Evolutionary conservation across 2,888 invertebrate species (phyloP).

Genomic region (Synanthedon andrenaeformis): DNA sequence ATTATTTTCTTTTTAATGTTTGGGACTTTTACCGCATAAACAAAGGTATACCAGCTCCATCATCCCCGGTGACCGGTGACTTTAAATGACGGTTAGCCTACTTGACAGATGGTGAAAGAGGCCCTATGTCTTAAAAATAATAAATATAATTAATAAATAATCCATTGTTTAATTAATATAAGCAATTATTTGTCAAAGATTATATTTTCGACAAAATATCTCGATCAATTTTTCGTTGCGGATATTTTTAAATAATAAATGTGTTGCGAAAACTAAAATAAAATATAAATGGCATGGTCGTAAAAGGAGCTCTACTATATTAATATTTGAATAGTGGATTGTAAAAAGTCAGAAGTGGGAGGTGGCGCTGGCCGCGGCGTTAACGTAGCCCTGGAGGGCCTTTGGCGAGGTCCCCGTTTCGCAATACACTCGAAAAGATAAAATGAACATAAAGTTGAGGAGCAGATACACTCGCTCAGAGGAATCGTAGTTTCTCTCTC

Average conservation of each 20-base stretch:
- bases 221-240: too few relatives aligned
- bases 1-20: too few relatives aligned
- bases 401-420: slow-evolving; percentile 57
- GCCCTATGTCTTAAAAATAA: too few relatives aligned
- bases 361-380: slow-evolving; percentile 43
- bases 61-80: too few relatives aligned
- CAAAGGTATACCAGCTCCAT: too few relatives aligned
- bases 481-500: slow-evolving; percentile 64
- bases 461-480: slow-evolving; percentile 62
- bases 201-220: too few relatives aligned
- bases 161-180: too few relatives aligned
- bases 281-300: slow-evolving; percentile 25
- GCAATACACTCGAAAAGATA: slow-evolving; percentile 68
- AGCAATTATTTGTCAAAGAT: too few relatives aligned
- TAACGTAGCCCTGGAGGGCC: slow-evolving; percentile 66
- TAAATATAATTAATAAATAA: too few relatives aligned
- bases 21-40: too few relatives aligned
- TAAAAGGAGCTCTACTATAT: slow-evolving; percentile 23
- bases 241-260: slow-evolving; percentile 12
- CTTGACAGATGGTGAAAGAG: too few relatives aligned
- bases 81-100: too few relatives aligned
- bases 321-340: slow-evolving; percentile 62
- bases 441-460: slow-evolving; percentile 69
- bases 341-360: slow-evolving; percentile 47
- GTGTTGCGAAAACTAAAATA: slow-evolving; percentile 23